Base-by-base conservation (phyloP, 1,140 invertebrate genomes). In the Ceratina japonica region DNA sequence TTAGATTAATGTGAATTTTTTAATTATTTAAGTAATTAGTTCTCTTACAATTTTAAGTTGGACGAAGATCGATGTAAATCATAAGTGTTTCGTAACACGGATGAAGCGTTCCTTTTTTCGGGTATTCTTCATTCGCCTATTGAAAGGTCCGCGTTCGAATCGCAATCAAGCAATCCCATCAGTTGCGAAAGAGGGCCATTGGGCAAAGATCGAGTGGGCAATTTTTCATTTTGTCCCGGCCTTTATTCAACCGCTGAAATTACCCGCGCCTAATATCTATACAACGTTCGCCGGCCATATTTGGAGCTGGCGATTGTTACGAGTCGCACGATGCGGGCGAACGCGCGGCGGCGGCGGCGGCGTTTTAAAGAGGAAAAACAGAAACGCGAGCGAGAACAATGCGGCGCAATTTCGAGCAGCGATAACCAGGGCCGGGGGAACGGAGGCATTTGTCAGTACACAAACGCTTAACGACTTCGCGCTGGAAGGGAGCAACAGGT, bases 361-460 rank as follows among this genome's bases (percentile, higher is more conserved):
- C 16, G 22, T 18, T 62, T 49, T 71, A 71, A 78, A 78, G 61
- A 63, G 75, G 75, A 78, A 78, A 78, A 78, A 78, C 75, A 78
- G 75, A 78, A 78, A 78, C 68, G 59, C 59, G 49, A 15, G 49
- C 58, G 75, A 78, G 68, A 78, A 78, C 75, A 78, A 78, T 78
- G 75, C 75, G 4, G n/a, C 49, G 75, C 75, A 78, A 78, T 78
- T 78, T 78, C 75, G 75, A 24, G 51, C 75, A 7, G 59, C 68
- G 68, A 72, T 78, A 78, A 78, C 75, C 52, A 18, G 13, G 18
- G 52, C 18, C 18, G 52, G 20, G 56, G 12, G 24, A 62, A 78
- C 75, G 59, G 16, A 78, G 68, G 75, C 75, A 78, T 78, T 78
- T 78, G 75, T 78, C 75, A 78, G 61, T 72, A 72, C 76, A 63